These are phyloP conservation scores for Elegia similella DNA, from an alignment of 2,888 invertebrate genomes.

Conservation along the genomic window DNA sequence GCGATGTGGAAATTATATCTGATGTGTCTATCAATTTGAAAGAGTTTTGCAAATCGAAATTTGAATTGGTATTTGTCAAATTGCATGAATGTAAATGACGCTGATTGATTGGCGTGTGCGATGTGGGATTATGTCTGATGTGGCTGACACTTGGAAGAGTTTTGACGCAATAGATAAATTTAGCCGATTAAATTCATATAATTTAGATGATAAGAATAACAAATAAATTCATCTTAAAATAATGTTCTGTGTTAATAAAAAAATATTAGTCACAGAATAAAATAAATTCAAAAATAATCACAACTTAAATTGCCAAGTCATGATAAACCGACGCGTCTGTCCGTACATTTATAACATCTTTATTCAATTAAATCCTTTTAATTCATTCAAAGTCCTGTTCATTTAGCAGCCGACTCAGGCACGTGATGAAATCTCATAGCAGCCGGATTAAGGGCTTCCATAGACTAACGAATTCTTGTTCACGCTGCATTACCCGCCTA, in stretches of 20 bases:
- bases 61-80: too few species aligned
- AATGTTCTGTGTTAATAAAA: too few species aligned
- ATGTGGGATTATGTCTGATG: too few species aligned
- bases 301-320: not conserved
- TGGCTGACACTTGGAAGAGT: too few species aligned
- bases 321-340: not conserved
- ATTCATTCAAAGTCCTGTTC: conserved; percentile 33
- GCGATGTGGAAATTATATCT: conserved; percentile 31
- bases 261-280: not conserved
- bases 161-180: too few species aligned
- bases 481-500: conserved; percentile 14
- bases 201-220: too few species aligned
- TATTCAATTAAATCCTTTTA: conserved; percentile 23
- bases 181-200: too few species aligned
- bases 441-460: conserved; percentile 33
- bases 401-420: conserved; percentile 36
- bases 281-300: not conserved
- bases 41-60: too few species aligned
- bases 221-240: too few species aligned
- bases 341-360: not conserved
- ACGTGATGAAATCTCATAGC: conserved; percentile 38
- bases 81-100: too few species aligned
- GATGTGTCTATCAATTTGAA: conserved; percentile 4
- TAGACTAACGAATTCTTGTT: conserved; percentile 22
- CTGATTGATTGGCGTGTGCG: too few species aligned